Evolutionary conservation across 2,888 invertebrate species (phyloP), one percentile per base, ranked within the genome.

Genomic region (Cataglyphis altisquamis): DNA sequence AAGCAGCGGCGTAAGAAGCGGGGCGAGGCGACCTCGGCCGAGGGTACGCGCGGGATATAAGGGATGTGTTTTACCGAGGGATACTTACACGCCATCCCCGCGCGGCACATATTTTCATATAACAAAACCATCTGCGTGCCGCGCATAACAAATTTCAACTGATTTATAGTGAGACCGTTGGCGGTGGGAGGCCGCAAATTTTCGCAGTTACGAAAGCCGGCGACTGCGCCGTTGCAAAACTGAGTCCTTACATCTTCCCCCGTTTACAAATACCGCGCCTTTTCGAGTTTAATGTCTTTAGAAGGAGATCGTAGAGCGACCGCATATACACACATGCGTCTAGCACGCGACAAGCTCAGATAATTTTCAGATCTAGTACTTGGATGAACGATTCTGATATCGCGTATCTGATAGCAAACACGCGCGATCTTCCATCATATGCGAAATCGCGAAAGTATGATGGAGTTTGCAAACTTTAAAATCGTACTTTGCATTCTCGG

Each of bases 111-210:
- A 95, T 95, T 95, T 95, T 95, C 94, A 95, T 95, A 94, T 95
- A 95, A 95, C 95, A 94, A 95, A 95, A 95, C 94, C 95, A 95
- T 95, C 95, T 95, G 95, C 94, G 95, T 94, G 94, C 94, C 92
- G 94, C 92, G 94, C 94, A 93, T 94, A 94, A 95, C 94, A 94
- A 95, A 95, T 94, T 94, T 94, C 94, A 91, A 92, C 94, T 95
- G 95, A 95, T 95, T 95, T 95, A 95, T 95, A 93, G 94, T 90
- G 91, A 91, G 89, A 72, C 78, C 73, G 88, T 86, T 81, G 90
- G 89, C 88, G 89, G 86, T 74, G 68, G 85, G 83, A 85, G 89
- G 85, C 86, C 89, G 89, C 90, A 86, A 90, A 90, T 90, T 90
- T 87, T 90, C 90, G 87, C 90, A 88, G 90, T 89, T 88, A 84